Evolutionary conservation across 2,113 vertebrate species (phyloP), one percentile per base, ranked within the genome.

Genomic region (Canis aureus): DNA sequence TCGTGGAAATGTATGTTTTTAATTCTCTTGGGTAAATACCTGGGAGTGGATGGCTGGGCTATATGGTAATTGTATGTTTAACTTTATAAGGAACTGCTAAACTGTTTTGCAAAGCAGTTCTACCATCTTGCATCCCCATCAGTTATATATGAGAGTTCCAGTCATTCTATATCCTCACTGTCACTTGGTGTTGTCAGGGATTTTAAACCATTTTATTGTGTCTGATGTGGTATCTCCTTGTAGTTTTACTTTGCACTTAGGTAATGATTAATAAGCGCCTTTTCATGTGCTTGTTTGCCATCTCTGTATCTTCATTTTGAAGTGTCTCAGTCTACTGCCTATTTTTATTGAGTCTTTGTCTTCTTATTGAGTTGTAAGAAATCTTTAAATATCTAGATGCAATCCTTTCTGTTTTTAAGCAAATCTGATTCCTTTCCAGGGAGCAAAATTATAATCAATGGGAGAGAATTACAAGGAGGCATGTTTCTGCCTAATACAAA

Each of bases 171-270:
- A 38, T 94, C 66, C 69, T 79, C 49, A 17, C 43, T 62, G 51
- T 84, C 23, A 32, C 67, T 83, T 91, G 35, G 29, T 92, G 16
- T 51, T 92, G 13, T 74, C 20, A 74, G 22, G 25, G 16, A 86
- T 91, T 79, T 60, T 17, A 20, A 84, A 43, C n/a, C 35, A 66
- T 96, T 88, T 23, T 88, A 25, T 66, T 88, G 32, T 9, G 5
- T 35, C 25, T 73, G 35, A 71, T 69, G 11, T 67, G n/a, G 59
- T 60, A 66, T 76, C 51, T 87, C 49, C 49, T 82, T 94, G 35
- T 76, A 16, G n/a, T 67, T 96, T 83, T 93, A 53, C 43, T 71
- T 96, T 69, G 53, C 23, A 55, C 71, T 67, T 94, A 51, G 69
- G 11, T 90, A 90, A 74, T 81, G 6, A 53, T 25, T 60, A 67